phyloP scores from a whole-genome alignment of 2,113 vertebrate species.

The Macroglossus sobrinus region DNA sequence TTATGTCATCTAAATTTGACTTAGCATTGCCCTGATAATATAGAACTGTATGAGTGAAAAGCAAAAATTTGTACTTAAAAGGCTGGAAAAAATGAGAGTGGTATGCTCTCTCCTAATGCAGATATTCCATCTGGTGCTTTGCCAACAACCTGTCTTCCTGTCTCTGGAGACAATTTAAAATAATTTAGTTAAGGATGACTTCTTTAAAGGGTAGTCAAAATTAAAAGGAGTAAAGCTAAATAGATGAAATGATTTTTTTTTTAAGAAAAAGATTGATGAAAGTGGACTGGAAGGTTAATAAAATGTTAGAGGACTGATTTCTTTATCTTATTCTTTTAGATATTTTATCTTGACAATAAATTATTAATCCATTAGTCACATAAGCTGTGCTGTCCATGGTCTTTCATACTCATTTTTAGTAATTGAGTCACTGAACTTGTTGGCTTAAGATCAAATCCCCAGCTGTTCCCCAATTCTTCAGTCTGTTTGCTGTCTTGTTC shows the following conservation, averaged over 20 bases:
- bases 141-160: not conserved
- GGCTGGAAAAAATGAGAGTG: not conserved
- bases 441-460: not conserved
- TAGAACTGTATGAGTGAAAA: not conserved
- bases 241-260: not conserved
- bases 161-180: not conserved
- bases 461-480: not conserved
- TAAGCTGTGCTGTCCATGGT: not conserved
- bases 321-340: not conserved
- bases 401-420: not conserved
- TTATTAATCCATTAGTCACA: not conserved
- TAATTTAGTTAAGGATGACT: not conserved
- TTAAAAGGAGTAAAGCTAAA: not conserved
- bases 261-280: not conserved
- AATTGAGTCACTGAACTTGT: not conserved
- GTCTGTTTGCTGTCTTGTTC: not conserved
- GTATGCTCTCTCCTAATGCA: not conserved
- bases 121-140: not conserved
- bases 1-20: not conserved
- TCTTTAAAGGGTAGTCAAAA: slow-evolving; percentile 15
- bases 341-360: slow-evolving; percentile 9
- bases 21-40: not conserved
- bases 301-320: not conserved
- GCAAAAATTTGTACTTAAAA: not conserved
- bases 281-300: not conserved